A percentile compares a stretch with the other conserved stretches of the same genome.
phyloP scores from a whole-genome alignment of 1,140 invertebrate species.

The Lanistes nyassanus region DNA sequence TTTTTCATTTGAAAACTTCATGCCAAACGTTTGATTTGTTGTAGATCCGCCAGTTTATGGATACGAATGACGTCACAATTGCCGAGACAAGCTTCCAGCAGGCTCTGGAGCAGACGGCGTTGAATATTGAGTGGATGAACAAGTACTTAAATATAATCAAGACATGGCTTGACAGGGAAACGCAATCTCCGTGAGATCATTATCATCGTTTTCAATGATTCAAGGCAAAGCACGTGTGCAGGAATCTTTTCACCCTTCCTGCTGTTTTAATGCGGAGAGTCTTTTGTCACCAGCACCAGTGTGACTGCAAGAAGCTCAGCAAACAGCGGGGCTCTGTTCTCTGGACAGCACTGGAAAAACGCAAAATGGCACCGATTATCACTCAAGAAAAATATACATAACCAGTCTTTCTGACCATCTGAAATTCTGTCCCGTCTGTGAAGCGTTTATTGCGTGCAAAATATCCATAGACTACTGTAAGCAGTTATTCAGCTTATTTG shows the following conservation, averaged over 20 bases:
- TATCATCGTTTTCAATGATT: neutral
- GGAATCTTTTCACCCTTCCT: neutral
- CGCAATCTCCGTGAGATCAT: neutral
- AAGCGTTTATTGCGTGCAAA: no score
- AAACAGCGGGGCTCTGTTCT: no score
- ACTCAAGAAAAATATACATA: no score
- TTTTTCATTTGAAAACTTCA: neutral
- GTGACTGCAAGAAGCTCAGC: neutral
- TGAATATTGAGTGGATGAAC: constrained; percentile 85
- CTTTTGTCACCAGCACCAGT: neutral
- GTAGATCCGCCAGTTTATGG: constrained; percentile 53
- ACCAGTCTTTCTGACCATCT: no score
- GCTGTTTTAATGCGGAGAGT: no score
- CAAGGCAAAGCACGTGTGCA: neutral
- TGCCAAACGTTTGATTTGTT: constrained; percentile 34
- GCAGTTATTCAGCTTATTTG: no score
- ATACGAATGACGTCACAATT: constrained; percentile 69
- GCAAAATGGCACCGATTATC: no score
- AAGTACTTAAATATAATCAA: constrained; percentile 79
- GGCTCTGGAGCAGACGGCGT: constrained; percentile 79
- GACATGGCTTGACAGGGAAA: constrained; percentile 73
- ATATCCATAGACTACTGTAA: no score
- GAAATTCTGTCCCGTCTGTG: no score
- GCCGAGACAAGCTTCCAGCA: constrained; percentile 78
- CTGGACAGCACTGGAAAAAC: no score